A percentile compares a stretch with the other conserved stretches of the same genome.
Conservation (phyloP, 2,113 vertebrate genomes). For the Chaetura pelagica region DNA sequence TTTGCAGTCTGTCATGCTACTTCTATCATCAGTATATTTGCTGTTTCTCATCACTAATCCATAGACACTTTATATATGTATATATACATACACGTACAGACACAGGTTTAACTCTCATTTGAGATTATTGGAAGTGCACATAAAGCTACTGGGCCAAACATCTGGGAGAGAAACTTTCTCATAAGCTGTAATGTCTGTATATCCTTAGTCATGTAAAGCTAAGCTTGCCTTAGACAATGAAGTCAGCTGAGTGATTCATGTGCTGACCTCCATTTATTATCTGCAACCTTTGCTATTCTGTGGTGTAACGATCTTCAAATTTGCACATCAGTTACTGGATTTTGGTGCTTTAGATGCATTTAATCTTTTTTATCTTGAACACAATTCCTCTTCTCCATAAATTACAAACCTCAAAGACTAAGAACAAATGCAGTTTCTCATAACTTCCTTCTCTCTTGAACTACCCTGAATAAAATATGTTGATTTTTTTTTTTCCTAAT, state of each 20-base stretch:
- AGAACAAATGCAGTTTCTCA: not conserved
- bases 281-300: not conserved
- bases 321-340: not conserved
- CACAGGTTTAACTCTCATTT: not conserved
- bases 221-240: not conserved
- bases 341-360: not conserved
- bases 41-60: not conserved
- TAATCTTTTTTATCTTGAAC: not conserved
- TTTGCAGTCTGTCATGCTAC: slow-evolving; percentile 22
- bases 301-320: not conserved
- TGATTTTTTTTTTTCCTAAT: not conserved
- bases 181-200: slow-evolving; percentile 1
- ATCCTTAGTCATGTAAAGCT: not conserved
- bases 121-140: not conserved
- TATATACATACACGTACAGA: not conserved
- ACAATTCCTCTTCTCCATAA: not conserved
- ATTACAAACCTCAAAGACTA: not conserved
- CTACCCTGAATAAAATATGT: not conserved
- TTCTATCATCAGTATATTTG: slow-evolving; percentile 29
- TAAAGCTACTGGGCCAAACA: not conserved
- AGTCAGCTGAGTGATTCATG: not conserved
- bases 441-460: not conserved
- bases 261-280: not conserved
- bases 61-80: not conserved
- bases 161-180: not conserved